A percentile compares a stretch with the other conserved stretches of the same genome.
These are phyloP conservation scores for Amphiprion clarkii DNA, from an alignment of 2,797 vertebrate genomes.

Conservation along the genomic window DNA sequence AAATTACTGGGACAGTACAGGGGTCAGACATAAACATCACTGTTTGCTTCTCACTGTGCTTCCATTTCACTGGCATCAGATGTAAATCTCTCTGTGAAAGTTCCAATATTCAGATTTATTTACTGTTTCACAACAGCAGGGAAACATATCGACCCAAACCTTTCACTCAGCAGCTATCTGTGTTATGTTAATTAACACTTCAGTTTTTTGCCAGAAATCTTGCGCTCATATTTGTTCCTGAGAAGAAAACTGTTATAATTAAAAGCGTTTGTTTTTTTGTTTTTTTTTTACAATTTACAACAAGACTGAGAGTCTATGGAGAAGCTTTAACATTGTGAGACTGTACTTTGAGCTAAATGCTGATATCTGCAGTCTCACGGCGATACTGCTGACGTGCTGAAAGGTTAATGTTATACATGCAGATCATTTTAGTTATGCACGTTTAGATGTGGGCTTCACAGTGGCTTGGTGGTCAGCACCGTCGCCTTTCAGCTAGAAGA, in stretches of 20 bases:
- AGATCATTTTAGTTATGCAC: neutral
- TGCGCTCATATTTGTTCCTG: neutral
- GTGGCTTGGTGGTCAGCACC: too few species aligned
- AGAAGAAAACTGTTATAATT: too few species aligned
- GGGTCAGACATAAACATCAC: neutral
- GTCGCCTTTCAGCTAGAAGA: too few species aligned
- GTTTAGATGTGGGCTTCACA: neutral
- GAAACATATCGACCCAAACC: too few species aligned
- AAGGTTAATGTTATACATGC: neutral
- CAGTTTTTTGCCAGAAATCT: too few species aligned
- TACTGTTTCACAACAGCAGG: too few species aligned
- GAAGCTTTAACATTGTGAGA: neutral
- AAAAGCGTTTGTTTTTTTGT: too few species aligned
- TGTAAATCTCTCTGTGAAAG: too few species aligned
- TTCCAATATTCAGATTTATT: too few species aligned
- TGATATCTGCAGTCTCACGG: neutral
- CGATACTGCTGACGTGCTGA: neutral
- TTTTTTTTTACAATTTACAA: neutral
- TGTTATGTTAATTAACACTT: too few species aligned
- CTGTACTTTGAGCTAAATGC: conserved; percentile 5
- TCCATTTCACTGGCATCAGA: neutral
- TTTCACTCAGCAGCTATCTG: too few species aligned
- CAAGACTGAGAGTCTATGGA: neutral
- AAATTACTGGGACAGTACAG: conserved; percentile 4
- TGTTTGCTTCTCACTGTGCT: neutral